These are phyloP conservation scores for Corythornis madagascariensis DNA, from an alignment of 2,113 vertebrate species.

Conservation along the genomic window DNA sequence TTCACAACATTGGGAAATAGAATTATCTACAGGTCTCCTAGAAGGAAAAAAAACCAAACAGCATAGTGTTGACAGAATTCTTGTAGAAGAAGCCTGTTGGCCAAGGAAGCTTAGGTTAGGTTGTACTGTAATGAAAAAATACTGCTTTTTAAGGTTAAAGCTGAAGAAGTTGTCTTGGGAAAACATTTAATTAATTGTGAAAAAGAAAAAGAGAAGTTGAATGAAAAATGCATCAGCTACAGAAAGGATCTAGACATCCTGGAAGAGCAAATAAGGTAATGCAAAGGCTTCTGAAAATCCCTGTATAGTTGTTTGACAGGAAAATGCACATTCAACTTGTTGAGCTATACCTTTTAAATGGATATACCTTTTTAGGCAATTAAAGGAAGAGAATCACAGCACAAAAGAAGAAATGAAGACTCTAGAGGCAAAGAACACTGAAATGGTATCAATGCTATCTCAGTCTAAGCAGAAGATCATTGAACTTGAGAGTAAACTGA, in stretches of 20 bases:
- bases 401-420: conserved; percentile 69
- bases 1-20: background rate
- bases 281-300: background rate
- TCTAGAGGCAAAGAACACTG: conserved; percentile 72
- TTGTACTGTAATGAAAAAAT: conserved; percentile 32
- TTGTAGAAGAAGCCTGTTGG: background rate
- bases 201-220: conserved; percentile 82
- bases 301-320: background rate
- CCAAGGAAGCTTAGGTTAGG: background rate
- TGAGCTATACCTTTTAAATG: background rate
- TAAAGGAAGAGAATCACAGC: conserved; percentile 77
- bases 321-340: background rate
- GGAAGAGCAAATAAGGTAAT: conserved; percentile 81
- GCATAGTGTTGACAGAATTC: background rate
- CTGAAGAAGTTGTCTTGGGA: conserved; percentile 81
- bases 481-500: conserved; percentile 80
- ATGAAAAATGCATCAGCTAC: conserved; percentile 76
- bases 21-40: background rate
- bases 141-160: conserved; percentile 80
- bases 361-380: conserved; percentile 67
- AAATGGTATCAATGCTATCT: conserved; percentile 76
- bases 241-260: conserved; percentile 77
- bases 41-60: background rate
- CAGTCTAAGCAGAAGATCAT: conserved; percentile 72
- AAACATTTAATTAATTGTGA: conserved; percentile 80